Conservation (phyloP, 1,140 invertebrate species). For the Oncopeltus fasciatus region DNA sequence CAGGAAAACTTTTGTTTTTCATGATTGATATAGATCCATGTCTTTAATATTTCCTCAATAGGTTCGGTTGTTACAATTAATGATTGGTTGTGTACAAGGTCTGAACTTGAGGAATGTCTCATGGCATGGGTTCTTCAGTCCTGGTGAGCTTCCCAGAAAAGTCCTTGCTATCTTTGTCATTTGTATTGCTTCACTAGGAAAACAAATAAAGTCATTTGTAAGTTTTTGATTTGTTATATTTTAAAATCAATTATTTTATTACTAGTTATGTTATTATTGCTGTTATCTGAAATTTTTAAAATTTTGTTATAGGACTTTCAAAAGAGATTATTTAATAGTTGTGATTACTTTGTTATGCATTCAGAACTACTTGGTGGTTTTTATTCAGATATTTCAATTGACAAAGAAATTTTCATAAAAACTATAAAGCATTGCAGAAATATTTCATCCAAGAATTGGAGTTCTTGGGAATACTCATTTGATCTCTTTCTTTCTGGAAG, state of each 20-base stretch:
- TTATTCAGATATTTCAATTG: not conserved
- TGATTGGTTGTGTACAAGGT: not conserved
- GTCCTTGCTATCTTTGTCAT: not conserved
- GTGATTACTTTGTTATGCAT: not conserved
- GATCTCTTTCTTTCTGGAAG: not conserved
- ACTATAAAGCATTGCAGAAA: not conserved
- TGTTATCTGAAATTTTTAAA: no score
- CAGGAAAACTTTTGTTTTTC: no score
- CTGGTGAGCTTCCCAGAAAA: not conserved
- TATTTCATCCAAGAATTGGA: not conserved
- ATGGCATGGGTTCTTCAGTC: conserved; percentile 4
- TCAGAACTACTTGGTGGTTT: not conserved
- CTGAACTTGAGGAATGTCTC: not conserved
- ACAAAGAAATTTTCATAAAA: not conserved
- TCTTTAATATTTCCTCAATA: no score
- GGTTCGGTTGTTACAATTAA: not conserved
- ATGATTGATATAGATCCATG: no score
- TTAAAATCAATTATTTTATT: no score
- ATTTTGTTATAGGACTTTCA: not conserved
- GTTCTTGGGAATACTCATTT: not conserved
- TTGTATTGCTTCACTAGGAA: not conserved
- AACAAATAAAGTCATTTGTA: not conserved
- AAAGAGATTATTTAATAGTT: not conserved
- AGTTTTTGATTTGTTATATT: no score
- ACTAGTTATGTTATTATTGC: no score